Evolutionary conservation across 2,888 invertebrate species (phyloP).

Genomic region (Arge pagana): DNA sequence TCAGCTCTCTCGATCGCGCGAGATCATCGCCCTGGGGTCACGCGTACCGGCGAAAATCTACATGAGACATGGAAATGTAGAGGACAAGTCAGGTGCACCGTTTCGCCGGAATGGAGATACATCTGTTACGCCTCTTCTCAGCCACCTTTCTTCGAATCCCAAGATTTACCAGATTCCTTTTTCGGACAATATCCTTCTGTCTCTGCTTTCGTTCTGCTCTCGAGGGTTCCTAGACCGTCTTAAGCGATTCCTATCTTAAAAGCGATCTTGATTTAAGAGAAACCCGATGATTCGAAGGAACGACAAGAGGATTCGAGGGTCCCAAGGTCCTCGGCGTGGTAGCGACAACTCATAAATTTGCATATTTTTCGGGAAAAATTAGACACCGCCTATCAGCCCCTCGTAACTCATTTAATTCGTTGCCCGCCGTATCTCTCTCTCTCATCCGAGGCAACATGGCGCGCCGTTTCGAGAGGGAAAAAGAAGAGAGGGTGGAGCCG

Average conservation of each 20-base stretch:
- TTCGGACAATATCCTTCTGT: slow-evolving; percentile 28
- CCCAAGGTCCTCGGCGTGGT: neutral
- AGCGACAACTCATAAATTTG: slow-evolving; percentile 16
- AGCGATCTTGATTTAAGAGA: slow-evolving; percentile 19
- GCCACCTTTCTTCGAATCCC: slow-evolving; percentile 1
- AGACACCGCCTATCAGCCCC: slow-evolving; percentile 10
- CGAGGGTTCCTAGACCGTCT: slow-evolving; percentile 13
- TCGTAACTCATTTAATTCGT: too few relatives aligned
- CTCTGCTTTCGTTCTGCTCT: slow-evolving; percentile 25
- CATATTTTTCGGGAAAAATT: slow-evolving; percentile 19
- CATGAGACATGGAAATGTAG: too few relatives aligned
- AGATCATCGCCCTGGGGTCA: too few relatives aligned
- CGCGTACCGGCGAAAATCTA: too few relatives aligned
- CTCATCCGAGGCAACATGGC: too few relatives aligned
- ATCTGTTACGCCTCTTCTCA: slow-evolving; percentile 18
- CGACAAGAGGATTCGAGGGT: neutral
- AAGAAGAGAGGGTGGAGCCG: too few relatives aligned
- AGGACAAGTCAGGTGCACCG: too few relatives aligned
- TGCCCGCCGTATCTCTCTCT: too few relatives aligned
- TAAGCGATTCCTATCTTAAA: slow-evolving; percentile 23
- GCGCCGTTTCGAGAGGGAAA: too few relatives aligned
- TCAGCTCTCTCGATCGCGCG: slow-evolving; percentile 27
- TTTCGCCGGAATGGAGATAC: neutral
- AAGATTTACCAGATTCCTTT: too few relatives aligned
- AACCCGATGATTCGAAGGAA: slow-evolving; percentile 21